Evolutionary conservation across 2,888 invertebrate genomes (phyloP), one percentile per base, ranked within the genome.

Genomic region (Beris morrisii): DNA sequence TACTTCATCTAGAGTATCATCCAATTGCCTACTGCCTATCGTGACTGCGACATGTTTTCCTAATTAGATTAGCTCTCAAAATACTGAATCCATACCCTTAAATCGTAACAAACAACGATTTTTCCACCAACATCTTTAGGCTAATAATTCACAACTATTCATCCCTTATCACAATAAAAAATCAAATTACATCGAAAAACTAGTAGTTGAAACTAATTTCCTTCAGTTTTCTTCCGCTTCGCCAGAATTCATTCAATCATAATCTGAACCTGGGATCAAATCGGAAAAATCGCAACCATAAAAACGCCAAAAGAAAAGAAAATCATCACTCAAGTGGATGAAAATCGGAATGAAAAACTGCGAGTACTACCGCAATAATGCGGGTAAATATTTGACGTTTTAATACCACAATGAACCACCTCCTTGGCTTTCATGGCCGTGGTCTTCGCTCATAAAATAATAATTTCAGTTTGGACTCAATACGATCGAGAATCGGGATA

Each of bases 321-420:
- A 38, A 38, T 38, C 9, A 38, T 12, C 44, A 5, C 31, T 12
- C 22, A 7, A 50, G 15, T n/a, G 32, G 15, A 31, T 50, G 15
- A 6, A 11, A 50, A 38, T 28, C 4, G 38, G 9, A n/a, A 31
- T 31, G 69, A 69, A 69, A 69, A 71, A 71, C 72, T 71, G 70
- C 70, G 69, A 70, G 71, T 71, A 69, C 70, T 52, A 50, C 71
- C 70, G 72, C 72, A 70, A 72, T 70, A 71, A 73, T 73, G 71
- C 73, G 72, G 73, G 73, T 71, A 71, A 72, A 73, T 72, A 71
- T 73, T 73, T 73, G 71, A 72, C 71, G 71, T 71, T 71, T 70
- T 69, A 71, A 71, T 73, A 70, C 70, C 64, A 54, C 54, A 53
- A 54, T 12, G 54, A 31, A 44, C 64, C 53, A 64, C 64, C 53